Evolutionary conservation across 2,888 invertebrate genomes (phyloP).

Genomic region (Mantis religiosa): DNA sequence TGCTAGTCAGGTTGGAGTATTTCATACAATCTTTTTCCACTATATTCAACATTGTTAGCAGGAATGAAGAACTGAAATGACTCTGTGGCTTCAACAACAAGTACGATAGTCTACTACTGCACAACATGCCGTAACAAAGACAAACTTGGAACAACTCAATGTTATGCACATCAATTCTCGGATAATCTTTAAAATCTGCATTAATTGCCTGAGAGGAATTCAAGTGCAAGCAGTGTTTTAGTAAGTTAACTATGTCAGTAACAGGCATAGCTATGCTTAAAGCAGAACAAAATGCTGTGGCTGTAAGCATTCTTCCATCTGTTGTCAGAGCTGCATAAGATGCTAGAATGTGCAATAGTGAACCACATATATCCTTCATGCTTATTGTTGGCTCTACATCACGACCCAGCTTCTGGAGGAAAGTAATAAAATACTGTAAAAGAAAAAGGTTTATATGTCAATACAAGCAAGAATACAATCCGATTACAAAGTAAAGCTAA

Average conservation of each 20-base stretch:
- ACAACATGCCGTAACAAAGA: constrained; percentile 24
- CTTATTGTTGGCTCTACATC: not conserved
- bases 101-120: not conserved
- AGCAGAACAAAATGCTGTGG: constrained; percentile 20
- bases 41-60: not conserved
- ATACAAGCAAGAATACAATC: no score
- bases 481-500: no score
- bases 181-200: not conserved
- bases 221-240: not conserved
- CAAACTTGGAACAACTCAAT: constrained; percentile 20
- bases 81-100: not conserved
- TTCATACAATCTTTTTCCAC: not conserved
- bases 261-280: not conserved
- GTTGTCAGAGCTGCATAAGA: not conserved
- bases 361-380: not conserved
- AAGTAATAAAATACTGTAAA: not conserved
- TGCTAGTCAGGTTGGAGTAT: not conserved
- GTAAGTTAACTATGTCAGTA: not conserved
- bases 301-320: constrained; percentile 23
- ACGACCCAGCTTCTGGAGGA: not conserved
- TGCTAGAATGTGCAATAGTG: not conserved
- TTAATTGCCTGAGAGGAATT: not conserved
- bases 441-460: not conserved
- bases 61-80: not conserved
- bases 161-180: not conserved